A percentile compares a stretch with the other conserved stretches of the same genome.
Evolutionary conservation across 2,888 invertebrate species (phyloP).

Genomic region (Hartigia nigra): DNA sequence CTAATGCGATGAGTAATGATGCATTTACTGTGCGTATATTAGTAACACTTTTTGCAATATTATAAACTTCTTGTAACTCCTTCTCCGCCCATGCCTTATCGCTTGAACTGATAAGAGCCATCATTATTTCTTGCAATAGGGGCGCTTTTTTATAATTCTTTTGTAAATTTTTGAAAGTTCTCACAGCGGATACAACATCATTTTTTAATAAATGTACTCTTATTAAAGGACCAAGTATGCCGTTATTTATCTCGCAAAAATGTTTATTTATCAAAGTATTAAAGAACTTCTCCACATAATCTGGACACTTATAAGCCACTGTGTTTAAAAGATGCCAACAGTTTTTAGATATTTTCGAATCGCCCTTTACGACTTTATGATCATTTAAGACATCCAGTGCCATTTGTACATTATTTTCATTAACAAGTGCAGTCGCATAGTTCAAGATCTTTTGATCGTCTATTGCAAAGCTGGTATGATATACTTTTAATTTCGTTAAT

Average conservation of each 20-base stretch:
- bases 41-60: conserved; percentile 12
- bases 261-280: conserved; percentile 67
- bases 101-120: conserved; percentile 46
- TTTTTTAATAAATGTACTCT: conserved; percentile 70
- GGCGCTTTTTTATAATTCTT: conserved; percentile 73
- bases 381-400: conserved; percentile 68
- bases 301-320: conserved; percentile 64
- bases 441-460: conserved; percentile 77
- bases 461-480: conserved; percentile 70
- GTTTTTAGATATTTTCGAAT: conserved; percentile 64
- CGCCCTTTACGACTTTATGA: conserved; percentile 48
- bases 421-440: conserved; percentile 72
- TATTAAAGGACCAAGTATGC: conserved; percentile 73
- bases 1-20: conserved; percentile 27
- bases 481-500: conserved; percentile 68
- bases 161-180: conserved; percentile 69
- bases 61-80: conserved; percentile 31
- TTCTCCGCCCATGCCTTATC: background rate
- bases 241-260: conserved; percentile 71
- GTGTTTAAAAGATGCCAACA: conserved; percentile 73
- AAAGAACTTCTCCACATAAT: conserved; percentile 68
- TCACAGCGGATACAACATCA: conserved; percentile 68
- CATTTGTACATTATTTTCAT: conserved; percentile 61
- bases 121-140: conserved; percentile 73
- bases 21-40: background rate